phyloP scores from a whole-genome alignment of 2,888 invertebrate species.

The Drosophila borealis region DNA sequence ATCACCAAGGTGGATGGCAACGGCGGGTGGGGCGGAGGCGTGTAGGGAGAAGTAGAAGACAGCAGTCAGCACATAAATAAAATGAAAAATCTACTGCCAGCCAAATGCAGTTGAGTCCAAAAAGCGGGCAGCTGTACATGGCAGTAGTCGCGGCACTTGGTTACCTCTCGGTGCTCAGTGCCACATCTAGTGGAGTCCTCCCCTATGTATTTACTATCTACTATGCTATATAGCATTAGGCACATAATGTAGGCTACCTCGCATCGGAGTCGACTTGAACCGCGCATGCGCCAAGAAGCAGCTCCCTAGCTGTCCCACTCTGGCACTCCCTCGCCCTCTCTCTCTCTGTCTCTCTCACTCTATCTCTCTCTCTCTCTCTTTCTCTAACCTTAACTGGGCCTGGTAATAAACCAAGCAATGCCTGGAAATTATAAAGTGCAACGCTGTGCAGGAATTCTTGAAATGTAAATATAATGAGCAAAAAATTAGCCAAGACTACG shows the following conservation, averaged over 20 bases:
- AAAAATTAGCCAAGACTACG: conserved; percentile 71
- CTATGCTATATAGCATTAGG: conserved; percentile 54
- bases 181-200: conserved; percentile 29
- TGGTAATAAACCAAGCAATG: conserved; percentile 70
- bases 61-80: conserved; percentile 76
- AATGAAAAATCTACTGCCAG: conserved; percentile 80
- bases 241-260: conserved; percentile 77
- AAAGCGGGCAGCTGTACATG: conserved; percentile 45
- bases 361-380: neutral
- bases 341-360: conserved; percentile 9
- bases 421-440: conserved; percentile 75
- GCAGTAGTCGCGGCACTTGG: conserved; percentile 56
- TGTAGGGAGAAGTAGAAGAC: conserved; percentile 19
- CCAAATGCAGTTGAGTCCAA: conserved; percentile 72
- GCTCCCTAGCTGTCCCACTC: conserved; percentile 51
- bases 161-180: conserved; percentile 33
- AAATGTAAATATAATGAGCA: conserved; percentile 80
- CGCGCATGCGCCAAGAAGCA: conserved; percentile 59
- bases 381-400: conserved; percentile 18
- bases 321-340: conserved; percentile 19
- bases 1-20: conserved; percentile 16
- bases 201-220: conserved; percentile 46
- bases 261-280: conserved; percentile 18
- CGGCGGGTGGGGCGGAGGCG: neutral
- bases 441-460: conserved; percentile 67